Base-by-base conservation (phyloP, 2,888 invertebrate genomes). In the Iselma pallidipennis region DNA sequence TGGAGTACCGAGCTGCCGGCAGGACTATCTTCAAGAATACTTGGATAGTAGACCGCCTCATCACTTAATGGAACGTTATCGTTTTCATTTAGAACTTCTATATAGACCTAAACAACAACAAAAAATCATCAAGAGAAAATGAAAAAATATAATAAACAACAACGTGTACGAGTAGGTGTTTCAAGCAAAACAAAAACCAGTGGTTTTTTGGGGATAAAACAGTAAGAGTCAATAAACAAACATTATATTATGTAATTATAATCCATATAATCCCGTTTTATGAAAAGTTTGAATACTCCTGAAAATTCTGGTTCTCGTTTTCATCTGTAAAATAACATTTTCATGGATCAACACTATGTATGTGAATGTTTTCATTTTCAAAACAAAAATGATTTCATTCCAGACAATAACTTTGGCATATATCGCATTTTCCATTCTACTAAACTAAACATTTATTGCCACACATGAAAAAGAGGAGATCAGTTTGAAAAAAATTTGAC, bases 21-120 rank as follows among this genome's bases (percentile, higher is more conserved):
- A 12, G 88, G 87, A 74, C 92, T 90, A 80, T 93, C 92, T 85
- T 96, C 96, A 29, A 85, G 80, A 64, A 98, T 88, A 28, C 85
- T 85, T 2, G 92, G 91, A 78, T 89, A 88, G 84, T 97, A 98
- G 62, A 93, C 90, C 12, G 98, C 94, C 73, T 88, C 88, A 72
- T 88, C 88, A 65, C 96, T 94, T 82, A 96, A 85, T 56, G 98
- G 98, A 48, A 90, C 90, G 85, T 97, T 95, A 85, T 99, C 98
- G 83, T 98, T 98, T 77, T 91, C 93, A 83, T 98, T 96, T 71
- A 89, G 84, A 67, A 98, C 91, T 78, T 91, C 89, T 53, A 94
- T 86, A 79, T 89, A 94, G 49, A 95, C 89, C 90, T 91, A 80
- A 10, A 79, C 1, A 16, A 4, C 31, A 33, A 33, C n/a, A 9